Evolutionary conservation across 1,140 invertebrate genomes (phyloP).

Genomic region (Zaprionus ghesquierei): DNA sequence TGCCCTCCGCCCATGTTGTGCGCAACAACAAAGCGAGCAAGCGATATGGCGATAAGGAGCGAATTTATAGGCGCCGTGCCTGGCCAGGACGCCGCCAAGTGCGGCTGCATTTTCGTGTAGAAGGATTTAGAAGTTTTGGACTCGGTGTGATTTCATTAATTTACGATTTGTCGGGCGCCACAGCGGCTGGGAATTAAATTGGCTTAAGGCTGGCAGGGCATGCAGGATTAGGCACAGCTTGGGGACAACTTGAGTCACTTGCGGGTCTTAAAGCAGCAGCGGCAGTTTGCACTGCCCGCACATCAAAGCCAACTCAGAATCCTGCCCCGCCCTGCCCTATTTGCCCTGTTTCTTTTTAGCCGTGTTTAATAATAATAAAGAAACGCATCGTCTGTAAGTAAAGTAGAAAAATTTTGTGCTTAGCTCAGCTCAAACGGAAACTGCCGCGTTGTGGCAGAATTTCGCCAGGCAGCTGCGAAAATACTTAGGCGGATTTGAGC

Average conservation of each 20-base stretch:
- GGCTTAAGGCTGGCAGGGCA: constrained; percentile 49
- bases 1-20: constrained; percentile 71
- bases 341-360: constrained; percentile 23
- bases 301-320: constrained; percentile 52
- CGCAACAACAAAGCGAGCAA: constrained; percentile 42
- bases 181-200: constrained; percentile 69
- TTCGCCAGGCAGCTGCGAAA: constrained; percentile 53
- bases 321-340: neutral
- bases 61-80: constrained; percentile 68
- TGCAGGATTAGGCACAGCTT: constrained; percentile 34
- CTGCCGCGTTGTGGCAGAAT: constrained; percentile 61
- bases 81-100: too few relatives aligned
- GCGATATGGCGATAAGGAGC: constrained; percentile 72
- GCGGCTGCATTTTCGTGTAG: constrained; percentile 49
- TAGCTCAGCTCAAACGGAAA: constrained; percentile 80
- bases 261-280: neutral
- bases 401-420: constrained; percentile 78
- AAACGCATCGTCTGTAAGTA: constrained; percentile 55
- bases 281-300: constrained; percentile 29
- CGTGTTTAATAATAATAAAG: constrained; percentile 74
- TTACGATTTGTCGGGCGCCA: constrained; percentile 69
- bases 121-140: constrained; percentile 66
- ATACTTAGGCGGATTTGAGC: constrained; percentile 77
- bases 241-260: constrained; percentile 3
- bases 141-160: constrained; percentile 70